Base-by-base conservation (phyloP, 2,113 vertebrate species). In the Coracopsis vasa region DNA sequence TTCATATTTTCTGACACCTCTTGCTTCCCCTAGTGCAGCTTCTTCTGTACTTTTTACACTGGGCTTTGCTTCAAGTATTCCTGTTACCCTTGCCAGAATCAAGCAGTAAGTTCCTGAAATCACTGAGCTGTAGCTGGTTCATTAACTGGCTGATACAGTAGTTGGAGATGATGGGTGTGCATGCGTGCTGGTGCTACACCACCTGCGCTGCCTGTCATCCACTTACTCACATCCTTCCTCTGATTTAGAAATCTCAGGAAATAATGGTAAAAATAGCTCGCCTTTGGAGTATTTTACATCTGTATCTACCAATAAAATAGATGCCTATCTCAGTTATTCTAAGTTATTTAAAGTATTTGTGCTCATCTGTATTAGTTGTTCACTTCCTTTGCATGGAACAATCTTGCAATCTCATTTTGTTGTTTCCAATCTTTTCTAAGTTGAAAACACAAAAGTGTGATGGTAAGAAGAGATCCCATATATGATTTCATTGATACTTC, bases 201-300 rank as follows among this genome's bases (percentile, higher is more conserved):
- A 80, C 72, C 64, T 78, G 54, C 39, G 74, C 20, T 35, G 77
- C 42, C 47, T 91, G 71, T 83, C 28, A 85, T 69, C 79, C 48
- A n/a, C 71, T 90, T 93, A 93, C 56, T 94, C 83, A 94, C 19
- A 48, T 91, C 93, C 87, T 95, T 96, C 61, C 86, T 87, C 70
- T 61, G 35, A 78, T 75, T 79, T 56, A 69, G 51, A 79, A 86
- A 81, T 48, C 80, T 79, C 65, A 37, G 84, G 80, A 85, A 66
- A 89, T 48, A 91, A 67, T 51, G 61, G 77, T 47, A 84, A 95
- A 94, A 56, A 79, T 60, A 92, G 61, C 47, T 74, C 0, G 2
- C 27, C 42, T 92, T 88, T 74, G 72, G 72, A 80, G 78, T 89
- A 85, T 84, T 75, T 92, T 64, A 24, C 23, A 33, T 86, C 13